Percentiles rank a stretch among this genome's conserved stretches.
phyloP scores from a whole-genome alignment of 2,888 invertebrate species.

The Ochropleura plecta region DNA sequence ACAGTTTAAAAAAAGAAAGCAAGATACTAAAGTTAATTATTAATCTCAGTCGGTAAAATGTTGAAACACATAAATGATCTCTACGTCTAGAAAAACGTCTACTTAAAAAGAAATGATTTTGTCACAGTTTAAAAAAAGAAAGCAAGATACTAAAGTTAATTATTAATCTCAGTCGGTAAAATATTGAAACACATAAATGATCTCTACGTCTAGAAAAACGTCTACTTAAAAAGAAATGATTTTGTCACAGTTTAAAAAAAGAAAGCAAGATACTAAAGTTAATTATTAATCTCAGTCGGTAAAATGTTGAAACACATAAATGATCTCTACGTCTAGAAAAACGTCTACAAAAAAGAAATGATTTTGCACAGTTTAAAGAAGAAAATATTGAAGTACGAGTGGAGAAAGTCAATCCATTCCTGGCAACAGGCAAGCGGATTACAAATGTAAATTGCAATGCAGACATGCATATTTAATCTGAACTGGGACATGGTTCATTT shows the following conservation, averaged over 20 bases:
- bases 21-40: neutral
- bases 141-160: neutral
- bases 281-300: neutral
- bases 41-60: neutral
- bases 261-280: neutral
- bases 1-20: neutral
- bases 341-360: neutral
- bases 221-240: neutral
- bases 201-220: neutral
- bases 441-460: slow-evolving; percentile 56
- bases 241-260: neutral
- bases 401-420: slow-evolving; percentile 23
- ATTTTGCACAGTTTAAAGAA: neutral
- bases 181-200: neutral
- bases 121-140: neutral
- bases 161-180: neutral
- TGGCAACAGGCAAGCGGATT: slow-evolving; percentile 25
- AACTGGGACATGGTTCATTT: slow-evolving; percentile 54
- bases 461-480: slow-evolving; percentile 56
- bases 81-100: neutral
- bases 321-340: neutral
- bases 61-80: neutral
- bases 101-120: neutral
- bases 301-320: neutral
- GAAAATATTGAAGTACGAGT: neutral